Evolutionary conservation across 2,113 vertebrate genomes (phyloP).

Genomic region (Pseudorhombus dupliciocellatus): DNA sequence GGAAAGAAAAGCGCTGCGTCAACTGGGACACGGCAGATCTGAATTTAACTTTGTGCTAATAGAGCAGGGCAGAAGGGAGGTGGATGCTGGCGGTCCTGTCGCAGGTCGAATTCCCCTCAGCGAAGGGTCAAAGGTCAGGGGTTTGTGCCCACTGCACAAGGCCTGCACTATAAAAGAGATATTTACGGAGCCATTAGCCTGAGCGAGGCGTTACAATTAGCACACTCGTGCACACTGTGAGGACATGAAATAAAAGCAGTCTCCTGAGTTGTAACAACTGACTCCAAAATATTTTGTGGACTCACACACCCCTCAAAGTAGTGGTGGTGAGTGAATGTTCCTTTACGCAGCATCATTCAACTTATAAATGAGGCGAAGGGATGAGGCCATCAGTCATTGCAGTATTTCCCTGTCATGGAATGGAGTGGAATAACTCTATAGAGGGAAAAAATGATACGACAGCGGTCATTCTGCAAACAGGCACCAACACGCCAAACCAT

Average conservation of each 20-base stretch:
- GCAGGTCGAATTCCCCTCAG: conserved; percentile 13
- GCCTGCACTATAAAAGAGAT: conserved; percentile 23
- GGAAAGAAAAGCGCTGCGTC: conserved; percentile 13
- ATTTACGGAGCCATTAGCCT: conserved; percentile 37
- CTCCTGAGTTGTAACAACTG: too few relatives aligned
- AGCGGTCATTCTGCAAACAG: too few relatives aligned
- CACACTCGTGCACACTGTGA: conserved; percentile 6
- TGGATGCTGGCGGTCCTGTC: neutral
- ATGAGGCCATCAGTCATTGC: too few relatives aligned
- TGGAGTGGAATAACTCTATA: too few relatives aligned
- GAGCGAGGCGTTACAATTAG: conserved; percentile 15
- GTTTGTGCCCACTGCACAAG: conserved; percentile 23
- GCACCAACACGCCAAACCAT: too few relatives aligned
- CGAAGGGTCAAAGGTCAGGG: conserved; percentile 41
- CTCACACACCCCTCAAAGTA: too few relatives aligned
- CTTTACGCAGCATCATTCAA: too few relatives aligned
- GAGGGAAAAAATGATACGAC: too few relatives aligned
- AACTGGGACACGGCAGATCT: conserved; percentile 14
- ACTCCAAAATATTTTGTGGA: too few relatives aligned
- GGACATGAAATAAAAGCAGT: neutral
- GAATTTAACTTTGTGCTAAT: conserved; percentile 11
- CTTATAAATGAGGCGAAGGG: too few relatives aligned
- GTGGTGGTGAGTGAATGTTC: too few relatives aligned
- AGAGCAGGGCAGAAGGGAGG: conserved; percentile 1
- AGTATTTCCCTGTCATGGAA: too few relatives aligned